Conservation (phyloP, 2,888 invertebrate species). For the Scaptomyza tumidula region DNA sequence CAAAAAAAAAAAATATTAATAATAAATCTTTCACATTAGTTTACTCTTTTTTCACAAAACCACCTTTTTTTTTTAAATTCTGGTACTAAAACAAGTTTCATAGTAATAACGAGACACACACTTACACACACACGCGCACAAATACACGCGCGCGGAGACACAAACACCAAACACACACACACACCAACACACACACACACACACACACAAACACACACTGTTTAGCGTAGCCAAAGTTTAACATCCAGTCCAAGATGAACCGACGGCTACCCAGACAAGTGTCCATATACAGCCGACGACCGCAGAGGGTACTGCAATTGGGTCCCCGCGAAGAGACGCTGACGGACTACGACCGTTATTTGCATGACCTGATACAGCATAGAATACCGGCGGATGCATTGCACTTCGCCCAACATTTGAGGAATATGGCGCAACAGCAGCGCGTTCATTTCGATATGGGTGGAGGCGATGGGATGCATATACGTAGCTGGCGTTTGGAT, state of each 20-base stretch:
- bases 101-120: not conserved
- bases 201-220: not conserved
- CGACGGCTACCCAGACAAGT: slow-evolving; percentile 20
- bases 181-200: not conserved
- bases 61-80: not conserved
- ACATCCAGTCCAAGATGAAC: slow-evolving; percentile 27
- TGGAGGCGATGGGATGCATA: slow-evolving; percentile 51
- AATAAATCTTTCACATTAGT: not conserved
- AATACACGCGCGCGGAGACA: not conserved
- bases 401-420: slow-evolving; percentile 39
- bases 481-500: slow-evolving; percentile 45
- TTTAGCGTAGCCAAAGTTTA: not conserved
- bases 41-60: not conserved
- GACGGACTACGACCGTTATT: slow-evolving; percentile 17
- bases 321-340: slow-evolving; percentile 29
- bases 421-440: slow-evolving; percentile 48
- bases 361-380: slow-evolving; percentile 29
- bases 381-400: slow-evolving; percentile 34
- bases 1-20: not conserved
- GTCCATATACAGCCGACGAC: slow-evolving; percentile 15
- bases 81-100: not conserved
- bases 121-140: not conserved
- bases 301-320: slow-evolving; percentile 22
- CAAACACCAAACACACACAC: not conserved
- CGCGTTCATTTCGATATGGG: slow-evolving; percentile 50